Evolutionary conservation across 2,113 vertebrate genomes (phyloP), one percentile per base, ranked within the genome.

Genomic region (Ascaphus truei): DNA sequence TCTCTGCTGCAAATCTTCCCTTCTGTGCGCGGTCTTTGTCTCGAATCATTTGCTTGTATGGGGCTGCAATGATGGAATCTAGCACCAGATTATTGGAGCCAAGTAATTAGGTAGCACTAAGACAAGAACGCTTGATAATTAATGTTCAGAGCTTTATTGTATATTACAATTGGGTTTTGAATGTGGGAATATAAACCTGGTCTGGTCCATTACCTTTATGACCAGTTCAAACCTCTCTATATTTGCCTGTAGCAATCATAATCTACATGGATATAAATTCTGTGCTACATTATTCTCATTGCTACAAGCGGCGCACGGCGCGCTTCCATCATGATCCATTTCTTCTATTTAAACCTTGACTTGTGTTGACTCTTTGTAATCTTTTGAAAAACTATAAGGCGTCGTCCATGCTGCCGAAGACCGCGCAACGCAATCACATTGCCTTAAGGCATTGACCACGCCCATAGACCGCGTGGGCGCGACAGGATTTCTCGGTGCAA

Each of bases 171-270:
- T 68, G 64, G n/a, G 27, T 66, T 39, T 68, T 45, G 39, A 58
- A 68, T 68, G 64, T 58, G 64, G 64, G 47, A 57, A 68, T 68
- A 47, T 68, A 68, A 68, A 47, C 52, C 31, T 47, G 64, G 64
- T 33, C 64, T 48, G 52, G 31, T 58, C 64, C 64, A 58, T 68
- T 68, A 68, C 52, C 64, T 68, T 68, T 47, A 68, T 47, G 37
- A 23, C 15, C 39, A 18, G 4, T 57, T 34, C 37, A 39, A 67
- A 47, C 34, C 27, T 47, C 37, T 34, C 20, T n/a, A 57, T 20
- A 23, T 67, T 47, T 56, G 23, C 51, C 63, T 39, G 36, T 36
- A 64, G 45, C 50, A 51, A 51, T 34, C 37, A 68, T 57, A 66
- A 66, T 41, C 50, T 26, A 34, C 50, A 30, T 13, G 34, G 30